Base-by-base conservation (phyloP, 2,888 invertebrate genomes). In the Euphydryas editha region DNA sequence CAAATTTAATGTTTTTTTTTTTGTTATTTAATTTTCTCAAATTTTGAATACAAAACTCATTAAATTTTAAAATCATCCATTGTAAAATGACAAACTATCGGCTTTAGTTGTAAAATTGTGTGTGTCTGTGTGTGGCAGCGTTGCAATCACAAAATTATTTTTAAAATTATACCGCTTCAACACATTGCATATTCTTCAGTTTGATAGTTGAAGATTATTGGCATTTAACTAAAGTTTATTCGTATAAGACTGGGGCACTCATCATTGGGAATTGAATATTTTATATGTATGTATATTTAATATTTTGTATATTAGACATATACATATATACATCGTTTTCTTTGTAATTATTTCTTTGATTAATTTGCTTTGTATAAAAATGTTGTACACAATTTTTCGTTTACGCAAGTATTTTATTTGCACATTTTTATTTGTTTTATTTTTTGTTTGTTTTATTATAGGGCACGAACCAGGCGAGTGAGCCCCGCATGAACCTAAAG, bases 401-500 rank as follows among this genome's bases (percentile, higher is more conserved):
- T 51, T 24, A 51, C 49, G 49, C 36, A 47, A 47, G 15, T 42
- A 39, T 42, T 64, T 61, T 56, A 30, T 11, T 37, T 21, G 57
- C 59, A 62, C 55, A 58, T 46, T 67, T 60, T 85, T 84, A 80
- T 82, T 85, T 88, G 85, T 86, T 78, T 85, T 88, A 88, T 86
- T 86, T 86, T 86, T 54, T 57, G 59, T 90, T 87, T 90, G 85
- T 87, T 87, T 91, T 90, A 85, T 86, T 86, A 92, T 94, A 93
- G 94, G 94, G 92, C 93, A 93, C 93, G 92, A 95, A 93, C 93
- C 95, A 86, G 93, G 94, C 91, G 94, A 95, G 90, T 93, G 95
- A 94, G 94, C 94, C 94, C 84, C 94, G 94, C 91, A 94, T 95
- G 93, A 95, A 96, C 93, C 94, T 97, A 86, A 96, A 96, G 94